These are phyloP conservation scores for Aplidium turbinatum DNA, from an alignment of 23 tunicate genomes.

Conservation along the genomic window DNA sequence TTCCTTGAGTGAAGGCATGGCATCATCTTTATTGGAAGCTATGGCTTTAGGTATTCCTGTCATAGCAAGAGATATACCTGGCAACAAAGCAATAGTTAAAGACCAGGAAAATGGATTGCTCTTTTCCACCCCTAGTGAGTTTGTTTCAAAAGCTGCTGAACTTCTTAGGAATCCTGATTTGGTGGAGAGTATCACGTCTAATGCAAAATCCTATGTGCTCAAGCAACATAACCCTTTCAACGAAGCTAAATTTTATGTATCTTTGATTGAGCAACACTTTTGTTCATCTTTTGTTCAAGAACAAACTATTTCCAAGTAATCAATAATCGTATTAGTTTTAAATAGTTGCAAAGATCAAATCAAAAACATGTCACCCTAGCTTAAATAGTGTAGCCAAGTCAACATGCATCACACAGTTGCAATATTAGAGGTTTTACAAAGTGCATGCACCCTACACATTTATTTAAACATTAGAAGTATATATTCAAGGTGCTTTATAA, in stretches of 20 bases:
- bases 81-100: conserved; percentile 51
- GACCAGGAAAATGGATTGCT: conserved; percentile 63
- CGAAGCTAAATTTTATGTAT: conserved; percentile 56
- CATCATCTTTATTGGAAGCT: conserved; percentile 75
- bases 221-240: conserved; percentile 37
- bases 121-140: conserved; percentile 48
- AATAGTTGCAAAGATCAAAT: no score
- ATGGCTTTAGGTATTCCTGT: conserved; percentile 79
- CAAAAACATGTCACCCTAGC: no score
- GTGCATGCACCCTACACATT: no score
- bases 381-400: no score
- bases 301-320: no score
- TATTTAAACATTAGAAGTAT: no score
- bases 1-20: conserved; percentile 81
- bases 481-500: no score
- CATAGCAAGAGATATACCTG: conserved; percentile 62
- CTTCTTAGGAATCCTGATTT: conserved; percentile 30
- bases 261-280: conserved; percentile 15
- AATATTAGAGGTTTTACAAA: no score
- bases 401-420: no score
- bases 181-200: conserved; percentile 7
- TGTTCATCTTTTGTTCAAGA: no score
- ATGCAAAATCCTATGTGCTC: conserved; percentile 17
- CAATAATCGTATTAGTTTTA: no score
- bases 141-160: conserved; percentile 35